Evolutionary conservation across 2,113 vertebrate species (phyloP).

Genomic region (Tachysurus vachellii): DNA sequence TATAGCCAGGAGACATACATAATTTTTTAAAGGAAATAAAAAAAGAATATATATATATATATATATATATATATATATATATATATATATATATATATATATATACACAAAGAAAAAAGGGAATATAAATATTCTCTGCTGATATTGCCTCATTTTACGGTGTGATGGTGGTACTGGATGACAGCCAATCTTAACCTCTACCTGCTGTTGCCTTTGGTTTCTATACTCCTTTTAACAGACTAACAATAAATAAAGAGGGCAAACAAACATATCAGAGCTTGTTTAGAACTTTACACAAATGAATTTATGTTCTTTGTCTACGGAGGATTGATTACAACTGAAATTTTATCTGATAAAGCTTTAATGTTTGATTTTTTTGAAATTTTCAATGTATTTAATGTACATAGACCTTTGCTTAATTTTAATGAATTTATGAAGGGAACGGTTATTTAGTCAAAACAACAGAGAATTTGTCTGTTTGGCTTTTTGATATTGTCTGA

Average conservation of each 20-base stretch:
- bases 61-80: no score
- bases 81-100: no score
- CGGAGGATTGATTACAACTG: conserved; percentile 56
- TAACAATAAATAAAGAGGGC: conserved; percentile 56
- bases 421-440: conserved; percentile 46
- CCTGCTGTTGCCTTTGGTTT: conserved; percentile 78
- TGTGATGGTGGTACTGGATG: conserved; percentile 49
- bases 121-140: conserved; percentile 59
- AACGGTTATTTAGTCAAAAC: conserved; percentile 38
- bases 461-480: conserved; percentile 37
- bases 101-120: conserved; percentile 44
- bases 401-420: conserved; percentile 59
- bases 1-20: background rate
- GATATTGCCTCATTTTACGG: conserved; percentile 58
- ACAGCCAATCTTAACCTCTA: conserved; percentile 66
- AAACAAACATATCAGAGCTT: conserved; percentile 70
- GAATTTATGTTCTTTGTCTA: conserved; percentile 63
- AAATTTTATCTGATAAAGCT: conserved; percentile 71
- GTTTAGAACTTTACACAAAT: conserved; percentile 63
- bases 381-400: conserved; percentile 62
- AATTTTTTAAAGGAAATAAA: conserved; percentile 1
- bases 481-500: conserved; percentile 47
- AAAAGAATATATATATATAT: no score
- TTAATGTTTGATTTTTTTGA: conserved; percentile 59
- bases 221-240: conserved; percentile 64